Conservation (phyloP, 2,113 vertebrate species). For the Rynchops niger region DNA sequence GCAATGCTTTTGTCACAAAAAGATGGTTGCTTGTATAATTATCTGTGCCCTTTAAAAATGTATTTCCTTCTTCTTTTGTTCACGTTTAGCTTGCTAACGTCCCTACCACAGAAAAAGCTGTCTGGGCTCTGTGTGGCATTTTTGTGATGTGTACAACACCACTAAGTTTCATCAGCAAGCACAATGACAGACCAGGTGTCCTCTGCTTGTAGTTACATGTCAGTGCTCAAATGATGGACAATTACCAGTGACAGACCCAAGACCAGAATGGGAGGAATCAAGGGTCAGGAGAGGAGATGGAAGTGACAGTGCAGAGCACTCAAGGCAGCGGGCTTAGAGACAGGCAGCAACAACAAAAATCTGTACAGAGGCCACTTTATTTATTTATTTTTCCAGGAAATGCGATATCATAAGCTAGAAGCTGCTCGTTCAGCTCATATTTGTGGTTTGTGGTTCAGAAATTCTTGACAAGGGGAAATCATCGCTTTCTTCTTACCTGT, state of each 20-base stretch:
- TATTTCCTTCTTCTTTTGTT: background rate
- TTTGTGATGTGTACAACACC: background rate
- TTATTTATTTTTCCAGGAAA: background rate
- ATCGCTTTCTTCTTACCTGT: background rate
- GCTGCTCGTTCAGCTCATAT: background rate
- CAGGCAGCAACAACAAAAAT: background rate
- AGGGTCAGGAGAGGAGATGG: background rate
- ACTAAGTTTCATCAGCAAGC: background rate
- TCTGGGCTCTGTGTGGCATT: background rate
- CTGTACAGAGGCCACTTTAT: background rate
- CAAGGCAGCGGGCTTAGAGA: background rate
- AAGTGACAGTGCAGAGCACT: background rate
- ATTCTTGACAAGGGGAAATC: background rate
- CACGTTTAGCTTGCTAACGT: background rate
- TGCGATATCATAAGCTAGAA: background rate
- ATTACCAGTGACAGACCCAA: constrained; percentile 26
- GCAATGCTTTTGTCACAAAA: background rate
- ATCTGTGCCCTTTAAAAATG: background rate
- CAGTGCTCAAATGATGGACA: background rate
- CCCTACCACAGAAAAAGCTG: background rate
- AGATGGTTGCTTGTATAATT: background rate
- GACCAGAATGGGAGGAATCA: background rate
- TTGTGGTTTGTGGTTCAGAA: constrained; percentile 2
- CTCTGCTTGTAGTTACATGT: background rate
- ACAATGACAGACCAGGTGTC: constrained; percentile 10